Conservation (phyloP, 2,888 invertebrate species). For the Plagodis pulveraria region DNA sequence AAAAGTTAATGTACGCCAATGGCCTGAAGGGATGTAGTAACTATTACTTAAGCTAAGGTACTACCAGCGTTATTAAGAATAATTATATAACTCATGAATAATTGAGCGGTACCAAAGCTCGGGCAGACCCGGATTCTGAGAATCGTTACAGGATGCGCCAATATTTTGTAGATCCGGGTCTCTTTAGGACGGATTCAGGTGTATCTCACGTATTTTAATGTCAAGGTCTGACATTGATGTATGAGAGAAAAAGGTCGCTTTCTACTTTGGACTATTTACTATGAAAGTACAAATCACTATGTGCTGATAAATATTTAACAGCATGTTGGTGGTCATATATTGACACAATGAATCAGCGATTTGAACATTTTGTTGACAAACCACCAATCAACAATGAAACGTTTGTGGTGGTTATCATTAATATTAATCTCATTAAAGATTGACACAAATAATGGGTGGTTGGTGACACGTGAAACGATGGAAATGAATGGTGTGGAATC, state of each 20-base stretch:
- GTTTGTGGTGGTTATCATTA: too few species aligned
- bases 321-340: too few species aligned
- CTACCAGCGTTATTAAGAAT: constrained; percentile 15
- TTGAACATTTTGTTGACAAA: too few species aligned
- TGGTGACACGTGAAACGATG: too few species aligned
- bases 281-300: not conserved
- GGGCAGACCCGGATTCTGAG: constrained; percentile 44
- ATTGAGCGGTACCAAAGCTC: constrained; percentile 43
- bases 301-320: not conserved
- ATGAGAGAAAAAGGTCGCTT: constrained; percentile 7
- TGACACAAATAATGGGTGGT: too few species aligned
- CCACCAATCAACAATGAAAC: too few species aligned
- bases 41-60: constrained; percentile 18
- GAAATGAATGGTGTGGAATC: too few species aligned
- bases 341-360: too few species aligned
- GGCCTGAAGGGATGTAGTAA: constrained; percentile 38
- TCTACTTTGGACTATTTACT: constrained; percentile 1
- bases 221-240: constrained; percentile 17
- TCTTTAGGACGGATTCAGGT: constrained; percentile 5
- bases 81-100: constrained; percentile 46
- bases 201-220: constrained; percentile 12
- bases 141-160: constrained; percentile 24
- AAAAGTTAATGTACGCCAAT: constrained; percentile 13
- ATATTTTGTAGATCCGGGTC: constrained; percentile 7
- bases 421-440: too few species aligned